Evolutionary conservation across 1,140 invertebrate species (phyloP).

Genomic region (Metopolophium dirhodum): DNA sequence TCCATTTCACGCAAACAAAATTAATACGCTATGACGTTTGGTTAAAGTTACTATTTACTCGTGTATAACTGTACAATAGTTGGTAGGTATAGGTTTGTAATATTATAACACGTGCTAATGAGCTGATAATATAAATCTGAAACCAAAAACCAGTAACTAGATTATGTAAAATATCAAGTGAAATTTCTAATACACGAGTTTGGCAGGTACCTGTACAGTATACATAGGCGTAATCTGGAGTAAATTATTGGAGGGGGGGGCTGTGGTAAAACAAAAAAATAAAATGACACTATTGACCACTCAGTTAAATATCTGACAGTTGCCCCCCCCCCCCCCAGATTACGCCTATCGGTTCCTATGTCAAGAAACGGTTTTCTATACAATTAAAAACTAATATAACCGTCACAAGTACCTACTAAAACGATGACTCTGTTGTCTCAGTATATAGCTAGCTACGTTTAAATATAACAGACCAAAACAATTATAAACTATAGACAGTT

Average conservation of each 20-base stretch:
- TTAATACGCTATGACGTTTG: not conserved
- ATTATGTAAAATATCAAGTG: not conserved
- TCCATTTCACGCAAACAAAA: not conserved
- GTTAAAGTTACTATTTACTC: not conserved
- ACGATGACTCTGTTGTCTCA: not conserved
- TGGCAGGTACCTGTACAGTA: too few species aligned
- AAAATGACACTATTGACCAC: too few species aligned
- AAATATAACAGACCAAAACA: not conserved
- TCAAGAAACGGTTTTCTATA: not conserved
- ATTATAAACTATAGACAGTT: not conserved
- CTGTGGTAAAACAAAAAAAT: too few species aligned
- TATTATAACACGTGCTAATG: not conserved
- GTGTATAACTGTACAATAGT: not conserved
- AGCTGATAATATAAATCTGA: not conserved
- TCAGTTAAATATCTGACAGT: too few species aligned
- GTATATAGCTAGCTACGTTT: not conserved
- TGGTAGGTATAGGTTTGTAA: too few species aligned
- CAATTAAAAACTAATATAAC: not conserved
- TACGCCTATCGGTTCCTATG: not conserved
- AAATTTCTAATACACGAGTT: not conserved
- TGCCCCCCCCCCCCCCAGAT: too few species aligned
- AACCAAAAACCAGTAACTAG: not conserved
- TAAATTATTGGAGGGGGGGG: too few species aligned
- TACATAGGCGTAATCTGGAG: too few species aligned
- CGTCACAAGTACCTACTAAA: not conserved